These are phyloP conservation scores for Habrosyne pyritoides DNA, from an alignment of 2,888 invertebrate genomes.

Conservation along the genomic window DNA sequence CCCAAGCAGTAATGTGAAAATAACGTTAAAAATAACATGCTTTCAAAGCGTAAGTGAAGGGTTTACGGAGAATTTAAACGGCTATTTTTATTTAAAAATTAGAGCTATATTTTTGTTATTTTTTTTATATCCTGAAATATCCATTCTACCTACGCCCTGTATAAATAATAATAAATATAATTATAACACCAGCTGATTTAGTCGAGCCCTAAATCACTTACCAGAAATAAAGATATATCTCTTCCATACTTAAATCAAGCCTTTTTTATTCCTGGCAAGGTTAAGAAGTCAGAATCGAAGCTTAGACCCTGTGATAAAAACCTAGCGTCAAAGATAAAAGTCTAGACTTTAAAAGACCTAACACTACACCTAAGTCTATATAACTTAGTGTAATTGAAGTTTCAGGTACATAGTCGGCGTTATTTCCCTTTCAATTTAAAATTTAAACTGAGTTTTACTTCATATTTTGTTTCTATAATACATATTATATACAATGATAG, in stretches of 20 bases:
- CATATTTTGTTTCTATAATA: slow-evolving; percentile 36
- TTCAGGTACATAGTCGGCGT: slow-evolving; percentile 81
- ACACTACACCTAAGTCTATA: slow-evolving; percentile 71
- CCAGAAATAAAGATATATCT: not conserved
- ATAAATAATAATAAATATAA: slow-evolving; percentile 18
- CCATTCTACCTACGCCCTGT: not conserved
- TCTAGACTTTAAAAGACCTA: slow-evolving; percentile 71
- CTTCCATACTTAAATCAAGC: not conserved
- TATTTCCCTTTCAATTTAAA: slow-evolving; percentile 47
- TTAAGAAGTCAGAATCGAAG: slow-evolving; percentile 49
- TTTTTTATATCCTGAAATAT: too few species aligned
- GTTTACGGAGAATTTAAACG: not conserved
- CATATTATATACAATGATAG: slow-evolving; percentile 64
- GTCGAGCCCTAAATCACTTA: slow-evolving; percentile 25
- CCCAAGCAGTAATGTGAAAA: slow-evolving; percentile 26
- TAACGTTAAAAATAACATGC: not conserved
- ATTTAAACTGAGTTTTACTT: slow-evolving; percentile 36
- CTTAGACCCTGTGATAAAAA: slow-evolving; percentile 77
- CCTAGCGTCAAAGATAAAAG: slow-evolving; percentile 72
- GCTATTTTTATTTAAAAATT: not conserved
- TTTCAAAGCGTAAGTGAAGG: not conserved
- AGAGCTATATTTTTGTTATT: not conserved
- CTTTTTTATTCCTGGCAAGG: slow-evolving; percentile 12
- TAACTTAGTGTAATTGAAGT: slow-evolving; percentile 80
- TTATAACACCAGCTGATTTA: slow-evolving; percentile 33